These are phyloP conservation scores for Zootoca vivipara DNA, from an alignment of 2,113 vertebrate genomes.

Conservation along the genomic window DNA sequence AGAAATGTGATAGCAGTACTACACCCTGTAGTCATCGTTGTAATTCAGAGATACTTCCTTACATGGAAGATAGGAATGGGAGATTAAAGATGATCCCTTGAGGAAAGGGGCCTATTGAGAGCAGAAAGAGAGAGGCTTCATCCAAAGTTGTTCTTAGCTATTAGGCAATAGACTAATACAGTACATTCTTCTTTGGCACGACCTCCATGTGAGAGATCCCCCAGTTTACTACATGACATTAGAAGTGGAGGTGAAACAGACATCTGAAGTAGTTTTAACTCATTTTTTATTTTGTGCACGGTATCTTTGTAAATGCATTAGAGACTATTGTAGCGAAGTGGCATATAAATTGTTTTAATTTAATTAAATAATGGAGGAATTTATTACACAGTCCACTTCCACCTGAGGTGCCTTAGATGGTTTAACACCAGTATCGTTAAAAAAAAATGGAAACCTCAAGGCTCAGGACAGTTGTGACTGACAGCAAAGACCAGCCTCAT, in stretches of 20 bases:
- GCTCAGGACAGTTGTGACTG: not conserved
- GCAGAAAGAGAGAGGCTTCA: not conserved
- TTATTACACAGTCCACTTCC: too few relatives aligned
- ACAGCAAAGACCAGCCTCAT: not conserved
- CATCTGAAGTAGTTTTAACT: too few relatives aligned
- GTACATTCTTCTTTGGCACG: too few relatives aligned
- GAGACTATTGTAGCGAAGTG: too few relatives aligned
- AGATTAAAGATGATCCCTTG: not conserved
- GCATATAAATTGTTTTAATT: too few relatives aligned
- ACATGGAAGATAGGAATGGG: not conserved
- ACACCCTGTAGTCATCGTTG: not conserved
- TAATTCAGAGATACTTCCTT: not conserved
- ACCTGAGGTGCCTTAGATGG: too few relatives aligned
- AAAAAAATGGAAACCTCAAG: not conserved
- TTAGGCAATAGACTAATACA: not conserved
- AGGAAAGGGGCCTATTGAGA: not conserved
- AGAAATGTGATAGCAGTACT: not conserved
- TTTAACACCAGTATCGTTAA: not conserved
- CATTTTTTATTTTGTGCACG: too few relatives aligned
- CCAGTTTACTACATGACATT: not conserved
- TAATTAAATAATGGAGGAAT: not conserved
- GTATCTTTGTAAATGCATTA: too few relatives aligned
- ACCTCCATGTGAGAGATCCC: not conserved
- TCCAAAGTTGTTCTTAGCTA: not conserved
- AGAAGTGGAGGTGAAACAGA: not conserved